phyloP scores from a whole-genome alignment of 2,888 invertebrate genomes.

The Drosophila robusta region DNA sequence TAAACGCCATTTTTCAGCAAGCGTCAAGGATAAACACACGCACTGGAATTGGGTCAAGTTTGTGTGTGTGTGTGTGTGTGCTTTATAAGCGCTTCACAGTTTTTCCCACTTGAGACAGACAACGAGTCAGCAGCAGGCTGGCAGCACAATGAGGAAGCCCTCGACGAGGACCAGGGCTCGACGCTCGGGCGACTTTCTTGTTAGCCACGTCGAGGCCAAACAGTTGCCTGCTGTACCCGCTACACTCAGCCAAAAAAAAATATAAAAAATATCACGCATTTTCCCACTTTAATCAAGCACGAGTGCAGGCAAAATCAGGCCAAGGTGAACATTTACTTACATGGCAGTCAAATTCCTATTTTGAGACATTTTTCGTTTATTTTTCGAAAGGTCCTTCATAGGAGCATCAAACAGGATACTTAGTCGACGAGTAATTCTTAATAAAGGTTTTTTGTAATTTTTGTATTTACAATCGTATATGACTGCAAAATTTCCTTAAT shows the following conservation, averaged over 20 bases:
- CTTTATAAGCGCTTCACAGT: conserved; percentile 70
- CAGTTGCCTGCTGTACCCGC: conserved; percentile 9
- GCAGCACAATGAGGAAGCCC: conserved; percentile 28
- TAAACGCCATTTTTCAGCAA: conserved; percentile 78
- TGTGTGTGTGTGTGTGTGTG: conserved; percentile 31
- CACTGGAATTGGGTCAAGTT: conserved; percentile 72
- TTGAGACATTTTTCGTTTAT: no score
- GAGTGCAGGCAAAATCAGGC: no score
- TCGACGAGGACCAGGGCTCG: conserved; percentile 16
- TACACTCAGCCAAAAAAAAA: neutral
- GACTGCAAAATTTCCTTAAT: no score
- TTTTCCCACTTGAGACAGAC: conserved; percentile 74
- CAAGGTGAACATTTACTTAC: no score
- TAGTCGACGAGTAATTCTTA: no score
- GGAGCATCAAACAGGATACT: no score
- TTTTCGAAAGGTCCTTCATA: no score
- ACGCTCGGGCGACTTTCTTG: conserved; percentile 50
- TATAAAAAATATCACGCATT: neutral
- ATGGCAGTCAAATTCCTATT: no score
- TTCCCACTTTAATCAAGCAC: neutral
- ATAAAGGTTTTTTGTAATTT: no score
- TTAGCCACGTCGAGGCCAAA: conserved; percentile 65
- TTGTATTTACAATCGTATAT: no score
- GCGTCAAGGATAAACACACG: conserved; percentile 69
- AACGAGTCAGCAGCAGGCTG: conserved; percentile 52